A percentile compares a stretch with the other conserved stretches of the same genome.
Evolutionary conservation across 2,888 invertebrate genomes (phyloP).

Genomic region (Biston betularia): DNA sequence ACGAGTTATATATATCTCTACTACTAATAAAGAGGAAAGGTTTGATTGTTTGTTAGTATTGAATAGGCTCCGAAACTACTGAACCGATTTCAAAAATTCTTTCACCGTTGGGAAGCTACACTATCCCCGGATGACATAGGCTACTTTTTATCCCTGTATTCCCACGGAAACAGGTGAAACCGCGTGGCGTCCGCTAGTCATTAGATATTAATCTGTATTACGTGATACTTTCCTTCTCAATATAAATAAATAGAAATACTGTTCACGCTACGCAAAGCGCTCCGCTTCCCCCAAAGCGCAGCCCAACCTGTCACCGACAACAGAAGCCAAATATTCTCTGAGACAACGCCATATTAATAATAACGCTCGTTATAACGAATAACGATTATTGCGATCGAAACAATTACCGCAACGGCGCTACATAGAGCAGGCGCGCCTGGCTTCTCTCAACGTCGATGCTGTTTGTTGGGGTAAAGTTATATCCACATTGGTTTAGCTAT

Average conservation of each 20-base stretch:
- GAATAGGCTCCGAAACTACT: too few species aligned
- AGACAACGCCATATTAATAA: constrained; percentile 21
- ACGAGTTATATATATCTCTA: too few species aligned
- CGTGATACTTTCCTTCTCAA: too few species aligned
- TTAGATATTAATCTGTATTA: neutral
- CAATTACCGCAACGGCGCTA: constrained; percentile 22
- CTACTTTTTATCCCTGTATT: too few species aligned
- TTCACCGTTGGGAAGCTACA: too few species aligned
- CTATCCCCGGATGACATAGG: too few species aligned
- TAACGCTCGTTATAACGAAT: constrained; percentile 20
- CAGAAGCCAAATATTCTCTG: constrained; percentile 9
- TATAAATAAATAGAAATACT: neutral
- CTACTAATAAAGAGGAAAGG: too few species aligned
- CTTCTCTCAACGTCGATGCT: constrained; percentile 22
- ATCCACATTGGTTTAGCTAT: constrained; percentile 14
- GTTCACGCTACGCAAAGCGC: neutral
- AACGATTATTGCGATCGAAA: constrained; percentile 24
- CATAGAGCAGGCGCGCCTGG: constrained; percentile 27
- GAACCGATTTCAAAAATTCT: too few species aligned
- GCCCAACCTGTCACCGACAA: constrained; percentile 16
- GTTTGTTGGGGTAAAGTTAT: constrained; percentile 6
- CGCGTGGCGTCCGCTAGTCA: too few species aligned
- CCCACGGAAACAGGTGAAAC: too few species aligned
- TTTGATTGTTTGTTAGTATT: too few species aligned
- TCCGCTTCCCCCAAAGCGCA: neutral